A percentile compares a stretch with the other conserved stretches of the same genome.
Evolutionary conservation across 2,113 vertebrate species (phyloP).

Genomic region (Brachyistius frenatus): DNA sequence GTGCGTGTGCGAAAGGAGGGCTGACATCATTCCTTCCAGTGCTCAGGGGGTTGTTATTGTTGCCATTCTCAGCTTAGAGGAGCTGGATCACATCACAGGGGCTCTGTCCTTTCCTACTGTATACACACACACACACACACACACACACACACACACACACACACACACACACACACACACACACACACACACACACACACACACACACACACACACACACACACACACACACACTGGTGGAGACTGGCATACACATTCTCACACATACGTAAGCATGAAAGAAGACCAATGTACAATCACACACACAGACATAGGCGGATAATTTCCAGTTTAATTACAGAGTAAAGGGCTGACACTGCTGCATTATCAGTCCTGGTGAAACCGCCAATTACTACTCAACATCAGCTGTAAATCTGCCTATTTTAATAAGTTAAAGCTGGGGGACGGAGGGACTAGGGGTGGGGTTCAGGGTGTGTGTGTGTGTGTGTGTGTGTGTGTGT

Average conservation of each 20-base stretch:
- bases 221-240: slow-evolving; percentile 9
- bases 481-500: not conserved
- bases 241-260: slow-evolving; percentile 10
- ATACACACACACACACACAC: slow-evolving; percentile 21
- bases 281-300: slow-evolving; percentile 18
- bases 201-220: slow-evolving; percentile 13
- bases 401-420: slow-evolving; percentile 69
- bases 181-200: slow-evolving; percentile 19
- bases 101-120: slow-evolving; percentile 60
- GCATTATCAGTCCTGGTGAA: slow-evolving; percentile 63
- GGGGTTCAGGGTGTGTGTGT: slow-evolving; percentile 4
- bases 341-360: slow-evolving; percentile 51
- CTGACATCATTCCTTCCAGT: slow-evolving; percentile 81
- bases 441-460: not conserved
- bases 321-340: slow-evolving; percentile 64
- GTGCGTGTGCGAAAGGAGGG: slow-evolving; percentile 20
- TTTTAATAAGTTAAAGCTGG: slow-evolving; percentile 57
- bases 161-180: slow-evolving; percentile 20
- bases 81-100: slow-evolving; percentile 53
- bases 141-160: slow-evolving; percentile 22
- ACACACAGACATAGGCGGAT: slow-evolving; percentile 21
- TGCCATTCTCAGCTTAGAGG: slow-evolving; percentile 51
- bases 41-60: slow-evolving; percentile 67
- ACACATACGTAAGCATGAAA: slow-evolving; percentile 25
- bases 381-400: slow-evolving; percentile 63